Base-by-base conservation (phyloP, 2,888 invertebrate species). In the Gymnosoma rotundatum region DNA sequence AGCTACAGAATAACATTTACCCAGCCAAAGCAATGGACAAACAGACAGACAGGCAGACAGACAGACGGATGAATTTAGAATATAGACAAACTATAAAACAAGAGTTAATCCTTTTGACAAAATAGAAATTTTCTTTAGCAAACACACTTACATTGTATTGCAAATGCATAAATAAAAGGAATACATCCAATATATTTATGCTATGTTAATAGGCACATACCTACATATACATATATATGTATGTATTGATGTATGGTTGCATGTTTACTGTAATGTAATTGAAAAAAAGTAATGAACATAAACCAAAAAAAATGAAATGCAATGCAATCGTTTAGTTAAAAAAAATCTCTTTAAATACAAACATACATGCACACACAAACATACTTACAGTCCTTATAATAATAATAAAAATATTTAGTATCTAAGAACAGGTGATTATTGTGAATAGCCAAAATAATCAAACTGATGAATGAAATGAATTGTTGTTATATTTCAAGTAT, bases 31-130 rank as follows among this genome's bases (percentile, higher is more conserved):
- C 69, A 54, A 76, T 36, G 54, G 38, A 61, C 60, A 18, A 61
- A 78, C 52, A 38, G 58, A 50, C 58, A 32, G 42, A 42, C 25
- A 25, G 3, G 32, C 4, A 50, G 50, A 0, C 64, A 58, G 25
- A 58, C 64, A 36, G 56, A 32, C 52, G 25, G 63, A 56, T 14
- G 52, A 20, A 42, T 73, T 18, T 48, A 9, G 16, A 21, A 45
- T 70, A 70, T 21, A 63, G 45, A 69, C 80, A 64, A 78, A 69
- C 64, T 74, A 69, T 81, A 73, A 66, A 84, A 75, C 48, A 78
- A 84, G 78, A 84, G 60, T 84, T 81, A 84, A 84, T 84, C 81
- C 84, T 84, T 83, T 80, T 81, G 74, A 81, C 80, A 84, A 81
- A 81, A 78, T 70, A 58, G 61, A 69, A 75, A 69, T 54, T 38